Percentiles rank a stretch among this genome's conserved stretches.
These are phyloP conservation scores for Pyrrhia umbra DNA, from an alignment of 2,888 invertebrate species.

Conservation along the genomic window DNA sequence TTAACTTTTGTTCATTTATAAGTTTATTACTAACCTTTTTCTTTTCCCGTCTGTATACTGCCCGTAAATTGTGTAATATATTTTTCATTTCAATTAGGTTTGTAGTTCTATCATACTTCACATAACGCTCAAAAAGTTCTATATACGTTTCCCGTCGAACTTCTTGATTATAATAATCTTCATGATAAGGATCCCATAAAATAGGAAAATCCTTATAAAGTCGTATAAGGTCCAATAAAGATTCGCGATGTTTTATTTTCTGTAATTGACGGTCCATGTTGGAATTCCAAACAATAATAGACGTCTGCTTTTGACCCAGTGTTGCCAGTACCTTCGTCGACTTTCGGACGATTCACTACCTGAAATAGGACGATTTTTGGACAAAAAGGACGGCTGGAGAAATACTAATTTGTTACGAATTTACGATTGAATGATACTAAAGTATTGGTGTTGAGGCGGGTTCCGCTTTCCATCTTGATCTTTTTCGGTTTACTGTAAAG, in stretches of 20 bases:
- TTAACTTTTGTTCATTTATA: no score
- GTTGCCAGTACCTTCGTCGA: no score
- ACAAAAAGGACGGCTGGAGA: no score
- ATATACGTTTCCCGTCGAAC: slow-evolving; percentile 4
- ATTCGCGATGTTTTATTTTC: slow-evolving; percentile 7
- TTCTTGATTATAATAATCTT: slow-evolving; percentile 7
- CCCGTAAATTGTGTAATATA: slow-evolving; percentile 16
- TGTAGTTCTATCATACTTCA: slow-evolving; percentile 14
- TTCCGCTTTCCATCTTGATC: no score
- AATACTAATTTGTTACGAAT: no score
- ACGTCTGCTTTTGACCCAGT: no score
- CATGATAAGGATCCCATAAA: slow-evolving; percentile 7
- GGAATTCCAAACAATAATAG: no score
- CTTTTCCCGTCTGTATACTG: slow-evolving; percentile 17
- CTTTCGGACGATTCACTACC: no score
- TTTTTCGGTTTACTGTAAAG: no score
- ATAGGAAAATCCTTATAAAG: slow-evolving; percentile 13
- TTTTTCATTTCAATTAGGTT: background rate
- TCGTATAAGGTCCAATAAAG: slow-evolving; percentile 11
- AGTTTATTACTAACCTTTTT: slow-evolving; percentile 13
- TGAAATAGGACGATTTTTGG: no score
- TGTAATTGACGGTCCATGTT: slow-evolving; percentile 6
- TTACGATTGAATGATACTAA: no score
- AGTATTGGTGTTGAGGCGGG: no score
- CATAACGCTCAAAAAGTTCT: slow-evolving; percentile 6